These are phyloP conservation scores for Tenthredo distinguenda DNA, from an alignment of 2,888 invertebrate genomes.

Conservation along the genomic window DNA sequence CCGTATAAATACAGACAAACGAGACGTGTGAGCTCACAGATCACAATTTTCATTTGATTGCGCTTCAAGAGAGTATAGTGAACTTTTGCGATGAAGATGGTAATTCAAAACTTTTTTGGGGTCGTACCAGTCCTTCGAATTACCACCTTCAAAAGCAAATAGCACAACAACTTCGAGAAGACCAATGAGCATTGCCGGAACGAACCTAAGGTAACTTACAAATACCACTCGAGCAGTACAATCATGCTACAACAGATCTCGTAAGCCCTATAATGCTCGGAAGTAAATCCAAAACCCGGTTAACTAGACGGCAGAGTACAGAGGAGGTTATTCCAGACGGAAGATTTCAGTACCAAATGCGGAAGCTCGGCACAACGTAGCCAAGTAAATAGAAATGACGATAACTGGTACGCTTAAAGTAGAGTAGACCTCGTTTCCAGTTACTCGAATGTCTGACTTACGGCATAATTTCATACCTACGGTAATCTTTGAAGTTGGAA, in stretches of 20 bases:
- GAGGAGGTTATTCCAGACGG: slow-evolving; percentile 45
- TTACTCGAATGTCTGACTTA: slow-evolving; percentile 36
- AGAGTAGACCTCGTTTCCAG: slow-evolving; percentile 41
- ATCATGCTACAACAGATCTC: slow-evolving; percentile 30
- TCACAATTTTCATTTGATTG: neutral
- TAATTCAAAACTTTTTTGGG: neutral
- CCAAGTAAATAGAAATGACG: slow-evolving; percentile 49
- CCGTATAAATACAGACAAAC: neutral
- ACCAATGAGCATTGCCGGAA: slow-evolving; percentile 17
- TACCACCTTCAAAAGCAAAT: neutral
- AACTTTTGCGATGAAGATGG: neutral
- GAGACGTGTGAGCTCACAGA: neutral
- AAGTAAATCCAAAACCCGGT: slow-evolving; percentile 51
- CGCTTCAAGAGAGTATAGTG: neutral
- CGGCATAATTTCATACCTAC: slow-evolving; percentile 23
- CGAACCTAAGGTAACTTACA: slow-evolving; percentile 18
- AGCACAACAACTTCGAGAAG: neutral
- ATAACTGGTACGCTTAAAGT: slow-evolving; percentile 47
- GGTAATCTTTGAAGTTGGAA: slow-evolving; percentile 20
- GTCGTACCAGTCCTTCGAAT: neutral
- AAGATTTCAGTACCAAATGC: slow-evolving; percentile 42
- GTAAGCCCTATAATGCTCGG: slow-evolving; percentile 48
- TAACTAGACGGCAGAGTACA: slow-evolving; percentile 49
- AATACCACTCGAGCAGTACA: slow-evolving; percentile 33
- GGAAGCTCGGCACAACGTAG: slow-evolving; percentile 40